A percentile compares a stretch with the other conserved stretches of the same genome.
phyloP scores from a whole-genome alignment of 2,888 invertebrate species.

The Scotopteryx bipunctaria region DNA sequence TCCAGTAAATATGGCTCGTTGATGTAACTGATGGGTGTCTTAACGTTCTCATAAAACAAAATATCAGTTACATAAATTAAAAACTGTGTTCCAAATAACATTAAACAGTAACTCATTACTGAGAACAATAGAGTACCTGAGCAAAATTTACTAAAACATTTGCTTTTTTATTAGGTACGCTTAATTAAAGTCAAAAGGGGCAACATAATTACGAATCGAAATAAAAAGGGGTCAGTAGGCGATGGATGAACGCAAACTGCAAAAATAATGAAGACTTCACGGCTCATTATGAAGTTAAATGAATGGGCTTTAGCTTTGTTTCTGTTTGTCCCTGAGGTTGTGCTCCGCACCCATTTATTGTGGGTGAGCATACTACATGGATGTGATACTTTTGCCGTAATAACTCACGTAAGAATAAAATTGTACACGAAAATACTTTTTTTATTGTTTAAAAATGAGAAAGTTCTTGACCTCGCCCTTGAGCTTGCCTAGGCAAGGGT shows the following conservation, averaged over 20 bases:
- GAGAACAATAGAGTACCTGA: slow-evolving; percentile 69
- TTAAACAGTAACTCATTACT: slow-evolving; percentile 59
- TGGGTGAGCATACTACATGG: too few species aligned
- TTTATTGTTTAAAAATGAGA: too few species aligned
- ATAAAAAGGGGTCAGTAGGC: slow-evolving; percentile 65
- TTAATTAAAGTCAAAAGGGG: slow-evolving; percentile 69
- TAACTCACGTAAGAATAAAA: too few species aligned
- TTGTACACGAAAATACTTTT: too few species aligned
- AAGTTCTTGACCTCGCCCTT: too few species aligned
- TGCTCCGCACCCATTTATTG: not conserved
- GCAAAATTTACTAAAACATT: slow-evolving; percentile 70
- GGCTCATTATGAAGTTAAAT: slow-evolving; percentile 77
- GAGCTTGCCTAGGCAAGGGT: too few species aligned
- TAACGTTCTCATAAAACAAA: not conserved
- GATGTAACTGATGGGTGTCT: not conserved
- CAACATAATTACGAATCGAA: slow-evolving; percentile 65
- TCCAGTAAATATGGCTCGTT: not conserved
- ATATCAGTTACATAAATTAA: slow-evolving; percentile 12
- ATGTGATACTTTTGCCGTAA: too few species aligned
- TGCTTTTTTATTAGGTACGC: slow-evolving; percentile 64
- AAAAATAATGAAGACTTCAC: slow-evolving; percentile 75
- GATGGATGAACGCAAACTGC: slow-evolving; percentile 64
- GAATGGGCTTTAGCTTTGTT: slow-evolving; percentile 63
- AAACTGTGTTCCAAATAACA: slow-evolving; percentile 39
- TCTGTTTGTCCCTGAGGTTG: slow-evolving; percentile 49